These are phyloP conservation scores for Lochmaea crataegi DNA, from an alignment of 2,888 invertebrate species.

Conservation along the genomic window DNA sequence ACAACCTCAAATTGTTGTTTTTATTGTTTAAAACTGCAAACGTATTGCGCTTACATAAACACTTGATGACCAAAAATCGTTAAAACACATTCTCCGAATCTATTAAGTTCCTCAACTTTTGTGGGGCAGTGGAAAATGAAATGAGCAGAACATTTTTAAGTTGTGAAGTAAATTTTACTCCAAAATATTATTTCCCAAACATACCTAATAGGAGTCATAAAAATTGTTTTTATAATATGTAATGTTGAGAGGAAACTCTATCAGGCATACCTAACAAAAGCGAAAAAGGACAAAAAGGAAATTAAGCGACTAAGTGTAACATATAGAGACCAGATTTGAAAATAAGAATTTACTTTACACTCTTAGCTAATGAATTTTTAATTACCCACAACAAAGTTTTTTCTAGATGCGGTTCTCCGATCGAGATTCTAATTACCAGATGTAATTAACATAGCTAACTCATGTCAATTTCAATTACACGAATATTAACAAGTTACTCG, in stretches of 20 bases:
- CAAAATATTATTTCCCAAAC: too few species aligned
- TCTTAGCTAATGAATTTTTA: constrained; percentile 65
- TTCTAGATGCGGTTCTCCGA: constrained; percentile 62
- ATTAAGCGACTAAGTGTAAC: background rate
- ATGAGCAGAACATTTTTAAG: too few species aligned
- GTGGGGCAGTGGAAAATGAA: too few species aligned
- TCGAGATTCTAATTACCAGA: constrained; percentile 61
- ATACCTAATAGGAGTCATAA: too few species aligned
- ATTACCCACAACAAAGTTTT: constrained; percentile 63
- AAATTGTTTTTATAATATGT: too few species aligned
- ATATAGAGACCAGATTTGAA: constrained; percentile 39
- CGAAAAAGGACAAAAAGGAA: background rate
- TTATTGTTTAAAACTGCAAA: too few species aligned
- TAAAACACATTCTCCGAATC: too few species aligned
- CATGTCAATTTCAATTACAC: constrained; percentile 63
- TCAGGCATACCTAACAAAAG: background rate
- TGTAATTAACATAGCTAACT: constrained; percentile 61
- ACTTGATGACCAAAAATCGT: too few species aligned
- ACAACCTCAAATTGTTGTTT: too few species aligned
- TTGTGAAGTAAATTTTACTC: too few species aligned
- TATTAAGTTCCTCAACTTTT: too few species aligned
- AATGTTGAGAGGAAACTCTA: background rate
- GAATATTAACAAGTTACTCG: constrained; percentile 57
- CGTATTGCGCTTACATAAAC: too few species aligned
- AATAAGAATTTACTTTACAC: constrained; percentile 63